A percentile compares a stretch with the other conserved stretches of the same genome.
Evolutionary conservation across 2,888 invertebrate species (phyloP).

Genomic region (Actias luna): DNA sequence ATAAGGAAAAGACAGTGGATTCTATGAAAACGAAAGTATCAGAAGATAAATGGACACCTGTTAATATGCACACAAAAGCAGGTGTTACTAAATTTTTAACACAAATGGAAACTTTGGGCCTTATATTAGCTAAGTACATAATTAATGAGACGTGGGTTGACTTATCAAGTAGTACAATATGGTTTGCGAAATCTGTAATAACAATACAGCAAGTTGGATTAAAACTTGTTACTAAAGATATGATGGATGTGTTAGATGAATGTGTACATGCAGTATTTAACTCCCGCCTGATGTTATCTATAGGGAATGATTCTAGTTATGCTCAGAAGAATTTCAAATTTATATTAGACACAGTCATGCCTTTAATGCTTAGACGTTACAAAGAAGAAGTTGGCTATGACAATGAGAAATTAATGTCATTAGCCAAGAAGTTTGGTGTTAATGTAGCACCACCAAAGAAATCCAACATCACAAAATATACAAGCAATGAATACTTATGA

Average conservation of each 20-base stretch:
- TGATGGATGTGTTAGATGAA: conserved; percentile 87
- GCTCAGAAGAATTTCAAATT: conserved; percentile 86
- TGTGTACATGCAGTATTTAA: conserved; percentile 88
- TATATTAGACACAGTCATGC: conserved; percentile 85
- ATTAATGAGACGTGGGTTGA: conserved; percentile 86
- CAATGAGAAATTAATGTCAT: conserved; percentile 72
- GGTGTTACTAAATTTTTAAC: conserved; percentile 85
- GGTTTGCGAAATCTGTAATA: conserved; percentile 89
- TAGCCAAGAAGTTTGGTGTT: conserved; percentile 80
- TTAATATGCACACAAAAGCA: conserved; percentile 88
- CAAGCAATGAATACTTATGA: conserved; percentile 85
- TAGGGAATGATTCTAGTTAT: conserved; percentile 69
- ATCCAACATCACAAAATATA: conserved; percentile 85
- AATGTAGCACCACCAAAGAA: conserved; percentile 79
- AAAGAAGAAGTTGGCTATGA: conserved; percentile 83
- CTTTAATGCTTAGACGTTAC: conserved; percentile 83
- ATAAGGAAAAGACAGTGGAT: conserved; percentile 91
- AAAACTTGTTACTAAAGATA: conserved; percentile 87
- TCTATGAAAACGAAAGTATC: conserved; percentile 87
- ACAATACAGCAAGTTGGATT: conserved; percentile 89
- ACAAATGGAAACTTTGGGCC: conserved; percentile 86
- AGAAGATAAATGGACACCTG: conserved; percentile 94
- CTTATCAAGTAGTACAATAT: conserved; percentile 89
- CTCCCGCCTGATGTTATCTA: conserved; percentile 84
- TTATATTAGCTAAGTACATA: conserved; percentile 85